phyloP scores from a whole-genome alignment of 2,888 invertebrate species.

The Euzetes globulus region DNA sequence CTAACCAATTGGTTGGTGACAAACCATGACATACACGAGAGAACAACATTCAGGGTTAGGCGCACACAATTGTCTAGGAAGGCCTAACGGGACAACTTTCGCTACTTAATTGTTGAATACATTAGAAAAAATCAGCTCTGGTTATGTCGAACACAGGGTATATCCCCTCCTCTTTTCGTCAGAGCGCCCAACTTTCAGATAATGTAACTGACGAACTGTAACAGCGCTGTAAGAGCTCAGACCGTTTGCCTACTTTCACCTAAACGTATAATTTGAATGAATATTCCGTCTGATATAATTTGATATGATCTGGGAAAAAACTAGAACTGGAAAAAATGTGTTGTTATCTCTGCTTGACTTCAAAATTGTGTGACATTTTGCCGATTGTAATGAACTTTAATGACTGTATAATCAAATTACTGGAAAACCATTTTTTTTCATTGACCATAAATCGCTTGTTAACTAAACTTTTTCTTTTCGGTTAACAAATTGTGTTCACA shows the following conservation, averaged over 20 bases:
- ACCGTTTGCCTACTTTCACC: conserved; percentile 7
- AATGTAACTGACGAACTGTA: too few species aligned
- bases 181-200: not conserved
- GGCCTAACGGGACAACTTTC: not conserved
- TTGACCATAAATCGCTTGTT: conserved; percentile 11
- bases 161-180: conserved; percentile 19
- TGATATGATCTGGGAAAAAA: not conserved
- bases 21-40: conserved; percentile 15
- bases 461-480: not conserved
- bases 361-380: conserved; percentile 23
- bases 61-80: too few species aligned
- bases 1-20: conserved; percentile 23
- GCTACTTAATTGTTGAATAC: conserved; percentile 9
- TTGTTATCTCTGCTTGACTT: conserved; percentile 5
- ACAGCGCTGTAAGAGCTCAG: not conserved
- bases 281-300: not conserved
- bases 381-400: conserved; percentile 21
- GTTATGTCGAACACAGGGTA: not conserved
- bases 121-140: not conserved
- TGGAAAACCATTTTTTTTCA: not conserved
- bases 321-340: not conserved
- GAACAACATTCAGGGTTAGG: conserved; percentile 18
- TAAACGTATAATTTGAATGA: not conserved
- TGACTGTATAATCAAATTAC: conserved; percentile 5
- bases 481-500: not conserved